Conservation (phyloP, 2,797 vertebrate species). For the Silurus aristotelis region DNA sequence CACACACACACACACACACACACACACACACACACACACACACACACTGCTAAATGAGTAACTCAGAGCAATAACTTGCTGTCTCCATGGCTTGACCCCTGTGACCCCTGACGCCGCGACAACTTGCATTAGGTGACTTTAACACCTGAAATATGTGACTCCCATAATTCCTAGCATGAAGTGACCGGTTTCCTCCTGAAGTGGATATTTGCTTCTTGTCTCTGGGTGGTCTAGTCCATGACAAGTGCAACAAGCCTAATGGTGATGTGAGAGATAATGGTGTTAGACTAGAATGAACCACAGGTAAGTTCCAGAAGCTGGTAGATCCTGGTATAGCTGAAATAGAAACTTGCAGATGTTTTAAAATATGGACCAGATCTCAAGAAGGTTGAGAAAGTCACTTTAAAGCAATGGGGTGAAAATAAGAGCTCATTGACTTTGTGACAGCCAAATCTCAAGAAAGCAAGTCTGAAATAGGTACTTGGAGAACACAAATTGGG, state of each 20-base stretch:
- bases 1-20: background rate
- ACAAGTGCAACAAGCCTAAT: background rate
- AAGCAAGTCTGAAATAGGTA: background rate
- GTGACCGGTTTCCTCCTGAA: background rate
- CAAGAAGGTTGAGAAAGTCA: background rate
- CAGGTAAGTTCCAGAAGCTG: background rate
- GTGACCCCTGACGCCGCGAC: background rate
- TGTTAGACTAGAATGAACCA: too few species aligned
- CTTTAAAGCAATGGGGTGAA: too few species aligned
- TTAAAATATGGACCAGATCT: background rate
- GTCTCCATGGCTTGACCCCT: conserved; percentile 10
- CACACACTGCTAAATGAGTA: conserved; percentile 16
- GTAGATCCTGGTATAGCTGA: background rate
- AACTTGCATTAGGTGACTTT: background rate
- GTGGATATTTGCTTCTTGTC: background rate
- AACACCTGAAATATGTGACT: conserved; percentile 15
- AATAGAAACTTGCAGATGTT: background rate
- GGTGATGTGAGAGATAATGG: background rate
- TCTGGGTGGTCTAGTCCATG: conserved; percentile 5
- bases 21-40: conserved; percentile 1
- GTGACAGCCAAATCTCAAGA: too few species aligned
- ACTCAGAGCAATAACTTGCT: background rate
- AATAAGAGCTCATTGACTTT: background rate
- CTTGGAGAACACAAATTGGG: background rate
- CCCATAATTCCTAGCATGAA: conserved; percentile 10